Evolutionary conservation across 2,888 invertebrate genomes (phyloP), one percentile per base, ranked within the genome.

Genomic region (Syrphus vitripennis): DNA sequence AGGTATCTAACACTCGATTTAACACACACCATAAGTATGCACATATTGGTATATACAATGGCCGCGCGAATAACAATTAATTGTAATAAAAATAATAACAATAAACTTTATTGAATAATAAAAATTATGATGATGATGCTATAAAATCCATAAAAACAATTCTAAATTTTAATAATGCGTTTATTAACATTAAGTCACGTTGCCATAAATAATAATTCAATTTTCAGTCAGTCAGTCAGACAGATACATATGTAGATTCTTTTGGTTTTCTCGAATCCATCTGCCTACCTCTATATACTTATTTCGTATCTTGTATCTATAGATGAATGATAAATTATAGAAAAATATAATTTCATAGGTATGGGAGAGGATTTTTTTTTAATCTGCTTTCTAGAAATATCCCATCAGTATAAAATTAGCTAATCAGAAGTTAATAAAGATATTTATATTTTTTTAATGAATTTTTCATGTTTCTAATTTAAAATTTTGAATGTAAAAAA

Each of bases 81-180:
- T 89, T 77, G 77, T 78, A 77, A 87, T 84, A 90, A 89, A 90
- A 90, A 90, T 84, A 90, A 89, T 90, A 90, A 90, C 90, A 89
- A 90, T 90, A 89, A 90, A 89, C 81, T 89, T 90, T 89, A 91
- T 91, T 90, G 90, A 90, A 90, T 88, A 90, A 89, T 89, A 91
- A 91, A 91, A 89, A 89, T 88, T 88, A 89, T 88, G 88, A 75
- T 89, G 88, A 91, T 91, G 91, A 91, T 90, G 90, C 91, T 89
- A 91, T 91, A 91, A 91, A 90, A 90, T 89, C 89, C 90, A 91
- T 91, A 90, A 91, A 91, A 91, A 89, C 91, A 91, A 91, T 91
- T 91, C 90, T 89, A 89, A 90, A 90, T 89, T 89, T 89, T 90
- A 90, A 91, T 91, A 90, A 91, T 88, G 88, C 87, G 81, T 87